Conservation (phyloP, 2,888 invertebrate species). For the Polylopha cassiicola region DNA sequence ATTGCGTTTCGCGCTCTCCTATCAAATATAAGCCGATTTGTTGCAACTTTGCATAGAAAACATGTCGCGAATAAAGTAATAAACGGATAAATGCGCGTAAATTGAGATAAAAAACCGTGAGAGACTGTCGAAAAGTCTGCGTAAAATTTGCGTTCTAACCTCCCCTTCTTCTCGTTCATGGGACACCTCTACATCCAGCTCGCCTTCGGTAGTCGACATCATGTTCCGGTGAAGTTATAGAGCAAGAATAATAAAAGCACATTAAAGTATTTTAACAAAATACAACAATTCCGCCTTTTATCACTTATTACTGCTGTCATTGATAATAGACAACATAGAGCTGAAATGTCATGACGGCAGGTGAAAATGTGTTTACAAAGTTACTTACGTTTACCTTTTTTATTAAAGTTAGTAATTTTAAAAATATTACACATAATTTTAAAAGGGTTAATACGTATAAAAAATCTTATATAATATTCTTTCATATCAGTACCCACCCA, state of each 20-base stretch:
- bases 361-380: conserved; percentile 1
- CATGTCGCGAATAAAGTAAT: background rate
- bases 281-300: conserved; percentile 50
- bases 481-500: too few species aligned
- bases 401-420: too few species aligned
- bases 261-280: conserved; percentile 50
- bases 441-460: too few species aligned
- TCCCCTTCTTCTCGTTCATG: conserved; percentile 82
- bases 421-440: too few species aligned
- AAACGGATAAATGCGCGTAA: background rate
- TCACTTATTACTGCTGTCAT: conserved; percentile 38
- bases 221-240: conserved; percentile 39
- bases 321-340: conserved; percentile 32
- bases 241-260: conserved; percentile 40
- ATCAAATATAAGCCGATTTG: background rate
- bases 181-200: conserved; percentile 75
- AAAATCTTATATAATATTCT: too few species aligned
- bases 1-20: conserved; percentile 19
- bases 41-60: conserved; percentile 4
- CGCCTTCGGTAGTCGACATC: conserved; percentile 79
- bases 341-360: conserved; percentile 19
- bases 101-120: conserved; percentile 20
- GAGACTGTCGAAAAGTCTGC: conserved; percentile 6
- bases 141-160: conserved; percentile 64
- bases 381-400: background rate